Conservation (phyloP, 2,113 vertebrate species). For the Herpetotheres cachinnans region DNA sequence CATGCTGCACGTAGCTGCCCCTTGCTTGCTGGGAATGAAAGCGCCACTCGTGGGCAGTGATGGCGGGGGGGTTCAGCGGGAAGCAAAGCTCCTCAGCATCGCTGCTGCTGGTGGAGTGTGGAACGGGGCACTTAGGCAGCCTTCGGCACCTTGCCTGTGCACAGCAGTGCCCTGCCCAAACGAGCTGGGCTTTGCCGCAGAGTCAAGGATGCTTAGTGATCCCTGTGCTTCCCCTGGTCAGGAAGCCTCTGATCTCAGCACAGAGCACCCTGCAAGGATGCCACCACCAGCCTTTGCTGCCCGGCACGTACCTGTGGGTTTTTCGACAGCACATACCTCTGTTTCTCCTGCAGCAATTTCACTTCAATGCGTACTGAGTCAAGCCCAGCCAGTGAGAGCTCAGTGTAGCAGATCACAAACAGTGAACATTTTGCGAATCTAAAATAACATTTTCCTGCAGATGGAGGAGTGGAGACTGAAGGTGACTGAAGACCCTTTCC, state of each 20-base stretch:
- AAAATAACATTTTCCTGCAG: background rate
- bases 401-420: background rate
- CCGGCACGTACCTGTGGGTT: background rate
- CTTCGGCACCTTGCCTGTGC: background rate
- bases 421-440: conserved; percentile 15
- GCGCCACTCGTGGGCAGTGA: accelerated
- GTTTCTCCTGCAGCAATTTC: background rate
- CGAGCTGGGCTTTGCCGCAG: background rate
- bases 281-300: background rate
- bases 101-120: background rate
- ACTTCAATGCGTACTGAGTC: conserved; percentile 1
- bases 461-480: accelerated
- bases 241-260: background rate
- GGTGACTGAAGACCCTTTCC: background rate
- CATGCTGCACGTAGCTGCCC: background rate
- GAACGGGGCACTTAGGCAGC: background rate
- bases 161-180: background rate
- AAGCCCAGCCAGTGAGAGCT: background rate
- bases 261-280: conserved; percentile 10
- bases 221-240: background rate
- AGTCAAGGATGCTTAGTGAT: background rate
- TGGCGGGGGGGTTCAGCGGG: background rate
- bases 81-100: background rate
- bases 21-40: background rate
- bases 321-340: background rate